phyloP scores from a whole-genome alignment of 2,888 invertebrate species.

The Zaprionus obscuricornis region DNA sequence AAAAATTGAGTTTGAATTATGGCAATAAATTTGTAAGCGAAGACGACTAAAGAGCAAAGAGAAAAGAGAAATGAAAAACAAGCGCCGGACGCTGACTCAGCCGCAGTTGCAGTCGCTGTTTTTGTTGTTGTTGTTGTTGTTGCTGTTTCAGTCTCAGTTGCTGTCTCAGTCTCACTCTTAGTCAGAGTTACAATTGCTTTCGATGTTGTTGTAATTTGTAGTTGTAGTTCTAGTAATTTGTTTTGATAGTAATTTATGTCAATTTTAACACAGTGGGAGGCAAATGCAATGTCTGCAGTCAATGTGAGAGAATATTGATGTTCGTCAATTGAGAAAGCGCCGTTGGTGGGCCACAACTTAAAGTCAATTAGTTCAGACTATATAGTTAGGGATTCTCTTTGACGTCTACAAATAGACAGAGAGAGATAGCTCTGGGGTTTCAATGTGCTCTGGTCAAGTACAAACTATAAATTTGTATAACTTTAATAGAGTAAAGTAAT shows the following conservation, averaged over 20 bases:
- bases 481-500: too few species aligned
- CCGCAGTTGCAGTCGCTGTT: conserved; percentile 7
- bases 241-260: conserved; percentile 66
- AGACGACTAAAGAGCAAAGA: background rate
- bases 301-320: conserved; percentile 52
- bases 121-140: too few species aligned
- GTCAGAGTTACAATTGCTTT: too few species aligned
- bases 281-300: background rate
- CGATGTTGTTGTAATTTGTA: background rate
- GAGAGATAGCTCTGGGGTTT: background rate
- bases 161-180: too few species aligned
- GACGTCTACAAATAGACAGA: background rate
- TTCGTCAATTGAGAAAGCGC: conserved; percentile 57
- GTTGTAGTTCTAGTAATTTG: conserved; percentile 23
- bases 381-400: background rate
- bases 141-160: too few species aligned
- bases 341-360: conserved; percentile 51
- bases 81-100: conserved; percentile 7
- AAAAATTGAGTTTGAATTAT: conserved; percentile 73
- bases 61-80: conserved; percentile 10
- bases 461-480: too few species aligned
- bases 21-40: conserved; percentile 63
- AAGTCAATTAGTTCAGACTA: conserved; percentile 47
- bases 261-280: conserved; percentile 48
- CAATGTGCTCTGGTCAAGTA: background rate